These are phyloP conservation scores for Drosophila maculinotata DNA, from an alignment of 2,888 invertebrate genomes.

Conservation along the genomic window DNA sequence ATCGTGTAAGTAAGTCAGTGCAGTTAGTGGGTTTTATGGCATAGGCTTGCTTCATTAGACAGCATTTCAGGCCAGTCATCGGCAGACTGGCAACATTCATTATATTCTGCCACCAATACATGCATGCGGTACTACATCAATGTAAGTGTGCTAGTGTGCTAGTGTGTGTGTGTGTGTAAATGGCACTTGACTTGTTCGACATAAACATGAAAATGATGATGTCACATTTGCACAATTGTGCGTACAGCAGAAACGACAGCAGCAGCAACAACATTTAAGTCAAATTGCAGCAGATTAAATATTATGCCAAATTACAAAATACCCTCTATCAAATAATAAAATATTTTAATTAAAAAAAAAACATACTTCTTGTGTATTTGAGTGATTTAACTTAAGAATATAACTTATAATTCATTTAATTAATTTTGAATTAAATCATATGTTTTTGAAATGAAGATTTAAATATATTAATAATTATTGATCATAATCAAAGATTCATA, in stretches of 20 bases:
- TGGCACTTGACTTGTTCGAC: conserved; percentile 80
- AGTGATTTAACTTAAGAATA: too few species aligned
- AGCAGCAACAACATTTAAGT: conserved; percentile 38
- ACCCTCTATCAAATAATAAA: conserved; percentile 10
- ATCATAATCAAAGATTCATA: neutral
- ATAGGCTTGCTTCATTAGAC: conserved; percentile 75
- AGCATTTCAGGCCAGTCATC: conserved; percentile 74
- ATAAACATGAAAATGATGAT: conserved; percentile 81
- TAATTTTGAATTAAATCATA: too few species aligned
- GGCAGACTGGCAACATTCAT: conserved; percentile 69
- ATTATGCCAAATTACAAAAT: conserved; percentile 1
- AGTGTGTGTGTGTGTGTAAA: conserved; percentile 49
- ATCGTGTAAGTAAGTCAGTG: conserved; percentile 74
- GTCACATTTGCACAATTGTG: conserved; percentile 81
- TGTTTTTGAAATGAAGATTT: too few species aligned
- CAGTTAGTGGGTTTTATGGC: conserved; percentile 76
- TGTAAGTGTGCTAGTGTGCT: conserved; percentile 13
- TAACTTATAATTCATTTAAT: neutral
- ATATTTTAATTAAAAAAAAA: too few species aligned
- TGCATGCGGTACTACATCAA: conserved; percentile 26
- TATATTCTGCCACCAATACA: conserved; percentile 46
- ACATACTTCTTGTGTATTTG: too few species aligned
- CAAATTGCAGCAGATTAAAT: conserved; percentile 24
- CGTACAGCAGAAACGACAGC: conserved; percentile 65
- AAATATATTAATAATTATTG: too few species aligned